Conservation (phyloP, 2,113 vertebrate genomes). For the Hypanus sabinus region DNA sequence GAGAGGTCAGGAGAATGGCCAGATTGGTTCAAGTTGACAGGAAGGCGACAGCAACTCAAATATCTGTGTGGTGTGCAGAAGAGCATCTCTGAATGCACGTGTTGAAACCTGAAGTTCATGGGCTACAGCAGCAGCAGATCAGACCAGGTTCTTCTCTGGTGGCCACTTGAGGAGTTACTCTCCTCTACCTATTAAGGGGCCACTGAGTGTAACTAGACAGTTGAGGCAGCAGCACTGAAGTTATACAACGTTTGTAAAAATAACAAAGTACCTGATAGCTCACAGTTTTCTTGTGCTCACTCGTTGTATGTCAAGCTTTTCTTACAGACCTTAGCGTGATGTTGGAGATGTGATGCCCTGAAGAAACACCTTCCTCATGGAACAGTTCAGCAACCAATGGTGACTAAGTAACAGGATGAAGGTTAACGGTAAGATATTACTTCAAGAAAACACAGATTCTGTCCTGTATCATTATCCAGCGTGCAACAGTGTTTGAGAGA, state of each 20-base stretch:
- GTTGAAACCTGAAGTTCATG: too few relatives aligned
- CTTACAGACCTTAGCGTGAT: slow-evolving; percentile 48
- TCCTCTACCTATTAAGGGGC: too few relatives aligned
- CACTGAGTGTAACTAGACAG: not conserved
- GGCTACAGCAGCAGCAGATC: too few relatives aligned
- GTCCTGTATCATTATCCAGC: not conserved
- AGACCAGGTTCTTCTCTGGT: too few relatives aligned
- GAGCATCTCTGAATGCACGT: too few relatives aligned
- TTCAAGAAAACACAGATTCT: not conserved
- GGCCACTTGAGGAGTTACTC: too few relatives aligned
- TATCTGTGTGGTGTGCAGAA: too few relatives aligned
- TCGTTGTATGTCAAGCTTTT: slow-evolving; percentile 40
- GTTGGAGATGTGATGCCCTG: slow-evolving; percentile 44
- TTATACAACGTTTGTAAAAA: not conserved
- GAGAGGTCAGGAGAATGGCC: too few relatives aligned
- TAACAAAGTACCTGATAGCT: slow-evolving; percentile 58
- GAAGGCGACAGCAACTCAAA: too few relatives aligned
- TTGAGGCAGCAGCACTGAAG: not conserved
- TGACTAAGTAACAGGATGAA: slow-evolving; percentile 46
- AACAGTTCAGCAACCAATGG: slow-evolving; percentile 63
- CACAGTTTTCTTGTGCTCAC: slow-evolving; percentile 60
- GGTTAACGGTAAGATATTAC: not conserved
- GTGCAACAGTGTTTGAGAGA: not conserved
- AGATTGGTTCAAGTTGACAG: too few relatives aligned
- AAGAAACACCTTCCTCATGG: slow-evolving; percentile 47